These are phyloP conservation scores for Phymastichus coffea DNA, from an alignment of 1,140 invertebrate genomes.

Conservation along the genomic window DNA sequence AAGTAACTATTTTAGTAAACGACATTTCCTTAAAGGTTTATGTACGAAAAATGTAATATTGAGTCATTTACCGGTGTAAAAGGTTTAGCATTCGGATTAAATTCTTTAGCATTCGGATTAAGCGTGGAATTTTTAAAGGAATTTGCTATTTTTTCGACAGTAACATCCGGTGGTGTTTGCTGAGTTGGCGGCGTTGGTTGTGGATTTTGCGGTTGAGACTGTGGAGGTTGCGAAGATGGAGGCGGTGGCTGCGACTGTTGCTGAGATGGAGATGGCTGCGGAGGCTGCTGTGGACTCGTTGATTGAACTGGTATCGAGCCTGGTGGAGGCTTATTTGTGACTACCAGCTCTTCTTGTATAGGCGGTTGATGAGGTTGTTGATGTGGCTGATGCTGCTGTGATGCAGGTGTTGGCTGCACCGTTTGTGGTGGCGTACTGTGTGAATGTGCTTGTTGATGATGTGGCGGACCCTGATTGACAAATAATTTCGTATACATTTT, in stretches of 20 bases:
- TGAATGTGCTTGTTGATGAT: conserved; percentile 45
- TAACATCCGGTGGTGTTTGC: conserved; percentile 40
- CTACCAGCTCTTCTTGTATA: conserved; percentile 43
- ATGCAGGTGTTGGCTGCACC: conserved; percentile 29
- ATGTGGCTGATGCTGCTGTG: conserved; percentile 33
- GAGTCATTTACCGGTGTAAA: conserved; percentile 81
- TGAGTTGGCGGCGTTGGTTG: conserved; percentile 39
- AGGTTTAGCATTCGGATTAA: conserved; percentile 83
- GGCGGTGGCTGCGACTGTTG: conserved; percentile 32
- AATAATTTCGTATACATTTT: no score
- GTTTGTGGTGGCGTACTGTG: conserved; percentile 34
- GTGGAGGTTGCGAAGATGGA: conserved; percentile 40
- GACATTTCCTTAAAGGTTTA: no score
- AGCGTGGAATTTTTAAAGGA: conserved; percentile 76
- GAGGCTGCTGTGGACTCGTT: conserved; percentile 41
- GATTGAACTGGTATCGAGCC: conserved; percentile 42
- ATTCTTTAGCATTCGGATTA: conserved; percentile 88
- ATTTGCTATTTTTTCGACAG: conserved; percentile 62
- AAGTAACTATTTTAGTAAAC: no score
- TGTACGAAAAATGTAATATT: no score
- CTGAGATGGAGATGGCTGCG: conserved; percentile 33
- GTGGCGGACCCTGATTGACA: conserved; percentile 30
- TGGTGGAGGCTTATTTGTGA: conserved; percentile 48
- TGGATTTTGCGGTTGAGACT: conserved; percentile 40
- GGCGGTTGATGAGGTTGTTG: conserved; percentile 39